These are phyloP conservation scores for Sphaeridia pumilis DNA, from an alignment of 2,888 invertebrate species.

Conservation along the genomic window DNA sequence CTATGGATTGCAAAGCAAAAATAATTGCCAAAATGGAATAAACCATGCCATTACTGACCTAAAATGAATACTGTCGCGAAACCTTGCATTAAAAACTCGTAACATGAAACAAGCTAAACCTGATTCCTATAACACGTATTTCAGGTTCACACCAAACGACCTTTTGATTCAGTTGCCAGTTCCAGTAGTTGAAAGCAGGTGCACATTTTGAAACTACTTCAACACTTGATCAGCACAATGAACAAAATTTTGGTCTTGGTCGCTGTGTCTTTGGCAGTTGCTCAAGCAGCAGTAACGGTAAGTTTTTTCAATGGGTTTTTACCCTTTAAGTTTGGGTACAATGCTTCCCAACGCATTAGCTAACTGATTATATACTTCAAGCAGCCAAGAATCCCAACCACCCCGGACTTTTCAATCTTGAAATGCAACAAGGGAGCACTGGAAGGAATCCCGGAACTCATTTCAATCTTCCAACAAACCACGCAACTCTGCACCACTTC, in stretches of 20 bases:
- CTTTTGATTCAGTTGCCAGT: no score
- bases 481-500: not conserved
- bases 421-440: not conserved
- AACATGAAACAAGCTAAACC: no score
- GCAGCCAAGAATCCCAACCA: not conserved
- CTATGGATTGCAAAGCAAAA: no score
- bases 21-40: no score
- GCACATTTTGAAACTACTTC: no score
- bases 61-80: no score
- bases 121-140: no score
- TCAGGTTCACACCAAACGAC: no score
- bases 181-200: no score
- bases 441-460: not conserved
- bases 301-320: not conserved
- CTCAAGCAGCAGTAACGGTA: not conserved
- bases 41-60: no score
- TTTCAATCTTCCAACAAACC: not conserved
- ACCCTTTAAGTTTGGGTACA: not conserved
- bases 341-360: not conserved
- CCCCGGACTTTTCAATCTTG: not conserved
- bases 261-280: not conserved
- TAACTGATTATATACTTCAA: not conserved
- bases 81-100: no score
- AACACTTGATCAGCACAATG: no score
- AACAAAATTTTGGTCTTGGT: not conserved